Percentiles rank a stretch among this genome's conserved stretches.
These are phyloP conservation scores for Thumatha senex DNA, from an alignment of 2,888 invertebrate genomes.

Conservation along the genomic window DNA sequence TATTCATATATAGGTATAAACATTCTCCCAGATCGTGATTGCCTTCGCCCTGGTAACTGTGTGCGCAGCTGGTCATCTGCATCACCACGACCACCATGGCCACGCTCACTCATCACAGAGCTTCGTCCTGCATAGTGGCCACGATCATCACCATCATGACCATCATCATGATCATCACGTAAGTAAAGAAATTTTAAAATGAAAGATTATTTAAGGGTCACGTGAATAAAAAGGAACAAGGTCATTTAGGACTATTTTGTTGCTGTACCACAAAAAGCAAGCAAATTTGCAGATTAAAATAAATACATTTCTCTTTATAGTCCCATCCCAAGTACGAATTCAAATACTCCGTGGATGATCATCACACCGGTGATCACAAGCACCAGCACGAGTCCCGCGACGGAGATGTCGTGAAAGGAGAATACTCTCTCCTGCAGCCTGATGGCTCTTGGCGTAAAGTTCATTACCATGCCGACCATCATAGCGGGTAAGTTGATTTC, in stretches of 20 bases:
- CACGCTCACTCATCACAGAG: not conserved
- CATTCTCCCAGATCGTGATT: not conserved
- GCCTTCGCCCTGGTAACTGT: not conserved
- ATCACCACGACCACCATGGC: not conserved
- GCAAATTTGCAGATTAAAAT: too few relatives aligned
- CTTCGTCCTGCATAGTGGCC: not conserved
- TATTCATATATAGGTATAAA: too few relatives aligned
- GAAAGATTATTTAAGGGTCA: too few relatives aligned
- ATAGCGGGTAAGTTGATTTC: constrained; percentile 73
- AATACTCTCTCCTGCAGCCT: constrained; percentile 82
- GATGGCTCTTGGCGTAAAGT: constrained; percentile 84
- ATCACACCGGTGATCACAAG: constrained; percentile 84
- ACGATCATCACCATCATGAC: not conserved
- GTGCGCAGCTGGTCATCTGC: not conserved
- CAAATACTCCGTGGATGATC: constrained; percentile 84
- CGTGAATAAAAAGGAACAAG: too few relatives aligned
- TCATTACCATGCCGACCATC: constrained; percentile 83
- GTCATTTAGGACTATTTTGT: too few relatives aligned
- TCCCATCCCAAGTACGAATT: constrained; percentile 80
- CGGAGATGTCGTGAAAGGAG: constrained; percentile 83
- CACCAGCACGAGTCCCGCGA: constrained; percentile 82
- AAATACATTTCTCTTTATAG: constrained; percentile 19
- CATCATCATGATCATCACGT: not conserved
- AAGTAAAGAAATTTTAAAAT: not conserved
- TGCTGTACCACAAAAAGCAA: too few relatives aligned